phyloP scores from a whole-genome alignment of 35 echinoderm and acorn worm genomes.

The Heliocidaris erythrogramma region DNA sequence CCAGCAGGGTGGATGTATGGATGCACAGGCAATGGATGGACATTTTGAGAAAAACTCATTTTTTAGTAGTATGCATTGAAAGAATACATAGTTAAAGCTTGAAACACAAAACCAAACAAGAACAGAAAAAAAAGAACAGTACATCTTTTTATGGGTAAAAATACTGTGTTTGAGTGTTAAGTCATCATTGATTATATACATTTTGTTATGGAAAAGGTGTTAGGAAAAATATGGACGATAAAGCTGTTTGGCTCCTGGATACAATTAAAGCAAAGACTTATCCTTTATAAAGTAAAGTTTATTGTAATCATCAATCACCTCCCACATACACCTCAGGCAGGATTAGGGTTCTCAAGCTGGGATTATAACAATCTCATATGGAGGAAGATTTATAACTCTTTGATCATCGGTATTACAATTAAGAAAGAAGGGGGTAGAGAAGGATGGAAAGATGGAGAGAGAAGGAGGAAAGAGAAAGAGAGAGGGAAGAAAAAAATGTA shows the following conservation, averaged over 20 bases:
- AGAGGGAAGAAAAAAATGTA: background rate
- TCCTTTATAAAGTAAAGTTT: background rate
- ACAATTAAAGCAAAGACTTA: background rate
- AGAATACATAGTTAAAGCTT: no score
- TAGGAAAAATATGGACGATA: background rate
- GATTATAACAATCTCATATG: background rate
- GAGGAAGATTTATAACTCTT: background rate
- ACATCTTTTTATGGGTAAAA: no score
- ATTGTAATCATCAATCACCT: background rate
- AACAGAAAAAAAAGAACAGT: no score
- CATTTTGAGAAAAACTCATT: no score
- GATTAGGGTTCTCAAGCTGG: background rate
- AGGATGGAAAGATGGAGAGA: no score
- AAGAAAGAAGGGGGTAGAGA: background rate
- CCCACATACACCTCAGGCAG: background rate
- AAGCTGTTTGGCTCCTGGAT: background rate
- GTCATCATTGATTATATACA: no score
- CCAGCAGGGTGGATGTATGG: no score
- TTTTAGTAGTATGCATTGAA: no score
- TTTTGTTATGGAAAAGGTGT: background rate
- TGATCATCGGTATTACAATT: background rate
- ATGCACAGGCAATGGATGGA: no score
- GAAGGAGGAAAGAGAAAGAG: background rate
- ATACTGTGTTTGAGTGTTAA: no score
- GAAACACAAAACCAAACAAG: no score